These are phyloP conservation scores for Fulmarus glacialis DNA, from an alignment of 2,113 vertebrate genomes.

Conservation along the genomic window DNA sequence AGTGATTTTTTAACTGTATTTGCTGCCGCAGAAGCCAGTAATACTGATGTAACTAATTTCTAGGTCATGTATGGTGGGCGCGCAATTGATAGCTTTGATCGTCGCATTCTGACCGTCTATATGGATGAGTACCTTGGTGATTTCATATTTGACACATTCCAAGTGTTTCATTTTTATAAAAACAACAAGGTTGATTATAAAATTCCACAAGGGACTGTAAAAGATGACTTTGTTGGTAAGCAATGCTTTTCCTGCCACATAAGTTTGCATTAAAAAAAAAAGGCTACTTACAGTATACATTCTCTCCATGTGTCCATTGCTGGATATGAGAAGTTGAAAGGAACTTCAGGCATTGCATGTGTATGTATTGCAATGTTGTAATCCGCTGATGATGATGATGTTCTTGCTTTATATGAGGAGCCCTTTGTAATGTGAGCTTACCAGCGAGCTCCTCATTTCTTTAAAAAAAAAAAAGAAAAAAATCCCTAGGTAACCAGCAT, in stretches of 20 bases:
- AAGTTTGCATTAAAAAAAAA: not conserved
- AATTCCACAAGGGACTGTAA: conserved; percentile 81
- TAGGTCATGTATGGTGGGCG: conserved; percentile 97
- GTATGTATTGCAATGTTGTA: accelerated
- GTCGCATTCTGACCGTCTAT: conserved; percentile 90
- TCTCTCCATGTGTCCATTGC: accelerated
- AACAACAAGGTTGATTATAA: conserved; percentile 85
- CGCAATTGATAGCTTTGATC: conserved; percentile 92
- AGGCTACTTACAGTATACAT: accelerated
- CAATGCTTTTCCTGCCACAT: not conserved
- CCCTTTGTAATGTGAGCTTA: not conserved
- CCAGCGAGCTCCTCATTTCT: not conserved
- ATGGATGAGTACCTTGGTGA: conserved; percentile 97
- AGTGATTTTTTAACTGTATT: not conserved
- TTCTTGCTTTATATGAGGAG: not conserved
- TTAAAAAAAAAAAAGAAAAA: not conserved
- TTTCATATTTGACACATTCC: conserved; percentile 92
- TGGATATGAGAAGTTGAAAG: not conserved
- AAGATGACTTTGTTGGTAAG: conserved; percentile 88
- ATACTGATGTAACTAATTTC: accelerated
- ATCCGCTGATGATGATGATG: no score
- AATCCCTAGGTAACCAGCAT: not conserved
- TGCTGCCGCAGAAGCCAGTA: not conserved
- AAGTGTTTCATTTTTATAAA: conserved; percentile 87
- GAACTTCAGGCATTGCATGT: not conserved